Base-by-base conservation (phyloP, 2,797 vertebrate genomes). In the Rhincodon typus region DNA sequence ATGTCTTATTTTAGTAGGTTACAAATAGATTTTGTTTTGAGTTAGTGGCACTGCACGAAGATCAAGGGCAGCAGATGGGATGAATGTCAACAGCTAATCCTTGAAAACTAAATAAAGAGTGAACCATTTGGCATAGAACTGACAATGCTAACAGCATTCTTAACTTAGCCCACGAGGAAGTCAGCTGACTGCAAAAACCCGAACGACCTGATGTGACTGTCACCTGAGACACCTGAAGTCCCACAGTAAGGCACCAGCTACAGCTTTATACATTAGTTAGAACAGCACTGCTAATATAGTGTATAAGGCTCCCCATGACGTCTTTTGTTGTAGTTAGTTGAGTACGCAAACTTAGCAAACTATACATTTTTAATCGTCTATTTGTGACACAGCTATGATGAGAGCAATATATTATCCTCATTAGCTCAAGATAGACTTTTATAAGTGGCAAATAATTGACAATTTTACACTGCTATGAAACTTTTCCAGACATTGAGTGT, bases 361-460 rank as follows among this genome's bases (percentile, higher is more conserved):
- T 30, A 57, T 88, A 4, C 25, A 88, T 57, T 88, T 79, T 88
- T 88, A 62, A 30, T 53, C 13, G 13, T 88, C 87, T 53, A 62
- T 90, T 90, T 30, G 53, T 90, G 87, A 90, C 53, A 90, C 4
- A 34, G 84, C 27, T 57, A 17, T 90, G 87, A 57, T 53, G 5
- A 57, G 4, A 34, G 57, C 57, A 90, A 87, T 57, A 90, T 30
- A 90, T 90, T n/a, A 30, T 30, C 25, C 50, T 62, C 87, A 34
- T 90, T 53, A 90, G 15, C 12, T 62, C 23, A 23, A 30, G 1
- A 90, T 30, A 30, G 62, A 57, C 34, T 62, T 34, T 62, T 90
- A 12, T 90, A 62, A 90, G 50, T 90, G 87, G 53, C 15, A 90
- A 90, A 90, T 90, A 53, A 90, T 90, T 90, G 57, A 88, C 27